Base-by-base conservation (phyloP, 92 coral and sea anemone species). In the Zoanthus sociatus region DNA sequence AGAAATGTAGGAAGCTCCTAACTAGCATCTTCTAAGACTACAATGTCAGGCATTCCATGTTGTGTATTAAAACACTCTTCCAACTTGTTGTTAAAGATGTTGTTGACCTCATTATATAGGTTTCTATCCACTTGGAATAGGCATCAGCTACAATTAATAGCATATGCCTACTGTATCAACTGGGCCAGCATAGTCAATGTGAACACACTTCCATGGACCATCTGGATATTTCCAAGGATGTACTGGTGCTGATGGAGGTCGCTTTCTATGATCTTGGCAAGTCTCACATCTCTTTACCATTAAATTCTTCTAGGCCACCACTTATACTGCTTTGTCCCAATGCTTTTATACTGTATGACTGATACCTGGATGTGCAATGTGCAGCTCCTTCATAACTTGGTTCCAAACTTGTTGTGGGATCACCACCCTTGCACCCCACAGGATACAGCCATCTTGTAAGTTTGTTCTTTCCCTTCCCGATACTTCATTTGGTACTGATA, bases 231-330 rank as follows among this genome's bases (percentile, higher is more conserved):
- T 72, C 68, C 86, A 85, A 68, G 88, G 68, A 46, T 75, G 84
- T 74, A 86, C 42, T 12, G 74, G 68, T 54, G 47, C 89, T 18
- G 82, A 63, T n/a, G 84, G 84, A 61, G 84, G 71, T 51, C 13
- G 63, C 51, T 89, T 89, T 45, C 76, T 72, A 75, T 76, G 89
- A 18, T 64, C 83, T 83, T 89, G 58, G 51, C 84, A 73, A 6
- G 69, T 67, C 18, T 55, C 71, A 45, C 91, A 83, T 11, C 56
- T 89, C 70, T 83, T 69, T 37, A 82, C 79, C 1, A 58, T n/a
- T n/a, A n/a, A n/a, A 33, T 50, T 50, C 64, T 88, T 78, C 55
- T 37, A 73, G 17, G n/a, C 90, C 90, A 87, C 87, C 87, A 79
- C 37, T 67, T 51, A 31, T 60, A 82, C n/a, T n/a, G 31, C 64